Evolutionary conservation across 1,140 invertebrate species (phyloP).

Genomic region (Sitophilus oryzae): DNA sequence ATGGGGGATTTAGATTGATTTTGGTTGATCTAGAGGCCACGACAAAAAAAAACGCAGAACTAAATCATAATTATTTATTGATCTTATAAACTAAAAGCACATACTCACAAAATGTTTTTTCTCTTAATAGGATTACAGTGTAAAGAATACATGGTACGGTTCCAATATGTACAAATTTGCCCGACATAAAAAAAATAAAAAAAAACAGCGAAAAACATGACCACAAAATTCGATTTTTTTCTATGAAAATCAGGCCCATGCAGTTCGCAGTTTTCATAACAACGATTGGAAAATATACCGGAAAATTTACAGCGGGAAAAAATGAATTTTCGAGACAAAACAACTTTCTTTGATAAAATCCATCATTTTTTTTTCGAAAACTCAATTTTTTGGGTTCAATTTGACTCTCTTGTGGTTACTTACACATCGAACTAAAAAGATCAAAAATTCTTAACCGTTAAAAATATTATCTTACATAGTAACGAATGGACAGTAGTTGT

Average conservation of each 20-base stretch:
- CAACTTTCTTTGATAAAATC: too few relatives aligned
- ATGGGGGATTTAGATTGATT: too few relatives aligned
- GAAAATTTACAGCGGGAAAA: too few relatives aligned
- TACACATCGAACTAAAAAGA: too few relatives aligned
- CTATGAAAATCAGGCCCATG: not conserved
- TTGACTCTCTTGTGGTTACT: too few relatives aligned
- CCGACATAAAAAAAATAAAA: not conserved
- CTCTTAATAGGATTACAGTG: slow-evolving; percentile 23
- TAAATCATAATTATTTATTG: slow-evolving; percentile 34
- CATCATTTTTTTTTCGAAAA: too few relatives aligned
- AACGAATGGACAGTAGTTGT: slow-evolving; percentile 17
- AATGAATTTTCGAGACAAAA: too few relatives aligned
- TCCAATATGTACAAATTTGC: slow-evolving; percentile 16
- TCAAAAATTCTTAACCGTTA: slow-evolving; percentile 9
- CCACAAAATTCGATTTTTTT: not conserved
- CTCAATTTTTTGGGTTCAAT: too few relatives aligned
- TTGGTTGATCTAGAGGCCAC: too few relatives aligned
- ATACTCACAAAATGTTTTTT: slow-evolving; percentile 33
- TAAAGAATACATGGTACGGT: slow-evolving; percentile 16
- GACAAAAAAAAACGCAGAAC: not conserved
- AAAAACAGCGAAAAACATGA: not conserved
- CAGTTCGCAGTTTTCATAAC: too few relatives aligned
- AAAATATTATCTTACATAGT: slow-evolving; percentile 19
- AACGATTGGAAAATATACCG: too few relatives aligned
- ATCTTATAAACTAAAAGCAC: slow-evolving; percentile 37